These are phyloP conservation scores for Cyclura pinguis DNA, from an alignment of 2,797 vertebrate species.

Conservation along the genomic window DNA sequence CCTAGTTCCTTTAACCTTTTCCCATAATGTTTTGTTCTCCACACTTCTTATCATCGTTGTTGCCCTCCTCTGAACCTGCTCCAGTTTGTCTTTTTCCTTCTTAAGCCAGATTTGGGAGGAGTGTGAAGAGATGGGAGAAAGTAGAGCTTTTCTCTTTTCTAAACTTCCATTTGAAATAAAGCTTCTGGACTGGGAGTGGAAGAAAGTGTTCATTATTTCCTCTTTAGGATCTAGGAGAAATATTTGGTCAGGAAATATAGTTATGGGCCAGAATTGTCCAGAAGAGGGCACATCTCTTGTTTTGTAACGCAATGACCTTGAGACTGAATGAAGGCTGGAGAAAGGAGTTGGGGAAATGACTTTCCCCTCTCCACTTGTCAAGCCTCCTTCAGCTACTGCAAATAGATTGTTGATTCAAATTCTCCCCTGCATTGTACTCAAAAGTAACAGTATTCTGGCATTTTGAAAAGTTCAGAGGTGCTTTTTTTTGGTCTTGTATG, in stretches of 20 bases:
- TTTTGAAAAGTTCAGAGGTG: neutral
- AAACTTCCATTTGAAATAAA: neutral
- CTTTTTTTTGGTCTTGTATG: neutral
- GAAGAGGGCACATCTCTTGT: neutral
- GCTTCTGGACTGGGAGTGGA: neutral
- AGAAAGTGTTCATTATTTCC: neutral
- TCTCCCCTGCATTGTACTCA: neutral
- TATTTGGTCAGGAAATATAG: neutral
- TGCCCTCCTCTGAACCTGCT: too few relatives aligned
- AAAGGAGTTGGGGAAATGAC: neutral
- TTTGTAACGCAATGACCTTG: neutral
- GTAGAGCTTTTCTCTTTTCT: neutral
- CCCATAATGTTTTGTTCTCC: too few relatives aligned
- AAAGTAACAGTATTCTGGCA: neutral
- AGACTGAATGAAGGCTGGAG: neutral
- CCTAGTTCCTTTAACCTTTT: too few relatives aligned
- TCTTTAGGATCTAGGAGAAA: neutral
- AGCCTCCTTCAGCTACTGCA: neutral
- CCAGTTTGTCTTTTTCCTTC: too few relatives aligned
- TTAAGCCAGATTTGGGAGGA: neutral
- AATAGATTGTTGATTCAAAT: neutral
- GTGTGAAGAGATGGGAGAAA: neutral
- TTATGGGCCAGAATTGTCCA: neutral
- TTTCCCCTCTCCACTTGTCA: neutral
- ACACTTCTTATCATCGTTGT: too few relatives aligned